phyloP scores from a whole-genome alignment of 2,113 vertebrate species.

The Engraulis encrasicolus region DNA sequence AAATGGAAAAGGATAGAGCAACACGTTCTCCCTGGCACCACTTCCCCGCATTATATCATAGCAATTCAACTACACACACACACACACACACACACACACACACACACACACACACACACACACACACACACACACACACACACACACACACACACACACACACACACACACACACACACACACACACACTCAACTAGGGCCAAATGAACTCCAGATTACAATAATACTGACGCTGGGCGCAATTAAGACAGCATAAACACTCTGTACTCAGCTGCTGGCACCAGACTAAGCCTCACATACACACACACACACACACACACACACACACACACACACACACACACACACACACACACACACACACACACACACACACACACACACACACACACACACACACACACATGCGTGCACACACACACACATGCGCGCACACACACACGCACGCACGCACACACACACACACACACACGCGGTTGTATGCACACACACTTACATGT shows the following conservation, averaged over 20 bases:
- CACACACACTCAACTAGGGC: conserved; percentile 41
- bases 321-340: conserved; percentile 26
- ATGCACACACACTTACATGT: conserved; percentile 30
- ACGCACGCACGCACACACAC: conserved; percentile 32
- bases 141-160: too few relatives aligned
- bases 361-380: too few relatives aligned
- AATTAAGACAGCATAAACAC: conserved; percentile 68
- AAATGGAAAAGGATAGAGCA: conserved; percentile 53
- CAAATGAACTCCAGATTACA: conserved; percentile 70
- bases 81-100: too few relatives aligned
- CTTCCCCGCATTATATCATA: conserved; percentile 56
- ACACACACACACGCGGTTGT: conserved; percentile 42
- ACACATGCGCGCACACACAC: too few relatives aligned
- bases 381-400: conserved; percentile 38
- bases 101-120: too few relatives aligned
- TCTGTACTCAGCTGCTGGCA: conserved; percentile 60
- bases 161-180: too few relatives aligned
- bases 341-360: conserved; percentile 14
- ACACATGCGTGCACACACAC: too few relatives aligned
- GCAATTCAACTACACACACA: conserved; percentile 33
- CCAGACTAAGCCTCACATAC: conserved; percentile 46
- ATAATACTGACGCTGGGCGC: conserved; percentile 60
- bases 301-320: conserved; percentile 42
- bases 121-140: too few relatives aligned
- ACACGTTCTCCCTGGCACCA: conserved; percentile 30